Conservation (phyloP, 2,888 invertebrate species). For the Rugalucina vietnamica region DNA sequence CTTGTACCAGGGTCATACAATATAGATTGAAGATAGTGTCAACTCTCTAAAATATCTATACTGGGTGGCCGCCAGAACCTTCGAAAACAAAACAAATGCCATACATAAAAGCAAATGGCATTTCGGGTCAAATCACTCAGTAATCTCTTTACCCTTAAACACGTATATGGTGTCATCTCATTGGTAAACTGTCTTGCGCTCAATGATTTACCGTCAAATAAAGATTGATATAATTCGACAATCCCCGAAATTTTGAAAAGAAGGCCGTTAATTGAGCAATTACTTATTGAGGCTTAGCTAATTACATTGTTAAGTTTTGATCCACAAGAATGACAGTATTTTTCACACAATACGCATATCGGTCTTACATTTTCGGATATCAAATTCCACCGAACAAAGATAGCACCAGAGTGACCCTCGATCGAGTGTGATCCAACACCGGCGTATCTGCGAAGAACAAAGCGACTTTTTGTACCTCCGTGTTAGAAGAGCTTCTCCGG, state of each 20-base stretch:
- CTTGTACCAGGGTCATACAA: not conserved
- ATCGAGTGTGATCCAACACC: not conserved
- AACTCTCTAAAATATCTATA: not conserved
- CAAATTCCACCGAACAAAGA: slow-evolving; percentile 46
- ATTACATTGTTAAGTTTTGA: slow-evolving; percentile 53
- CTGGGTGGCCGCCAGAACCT: not conserved
- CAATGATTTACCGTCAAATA: slow-evolving; percentile 4
- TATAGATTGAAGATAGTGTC: not conserved
- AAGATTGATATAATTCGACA: not conserved
- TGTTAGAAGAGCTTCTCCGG: slow-evolving; percentile 1
- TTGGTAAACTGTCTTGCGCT: not conserved
- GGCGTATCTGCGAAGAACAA: not conserved
- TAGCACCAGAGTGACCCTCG: slow-evolving; percentile 51
- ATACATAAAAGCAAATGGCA: slow-evolving; percentile 9
- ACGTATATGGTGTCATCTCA: slow-evolving; percentile 4
- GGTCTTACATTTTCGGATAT: slow-evolving; percentile 41
- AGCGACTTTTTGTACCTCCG: not conserved
- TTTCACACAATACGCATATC: slow-evolving; percentile 49
- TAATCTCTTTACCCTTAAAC: slow-evolving; percentile 2
- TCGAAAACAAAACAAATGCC: slow-evolving; percentile 40
- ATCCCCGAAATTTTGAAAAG: slow-evolving; percentile 36
- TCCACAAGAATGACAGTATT: slow-evolving; percentile 52
- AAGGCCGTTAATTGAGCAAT: slow-evolving; percentile 57
- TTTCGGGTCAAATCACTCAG: slow-evolving; percentile 1
- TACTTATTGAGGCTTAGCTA: slow-evolving; percentile 43